Evolutionary conservation across 2,888 invertebrate genomes (phyloP).

Genomic region (Zhuqinia jingwanae): DNA sequence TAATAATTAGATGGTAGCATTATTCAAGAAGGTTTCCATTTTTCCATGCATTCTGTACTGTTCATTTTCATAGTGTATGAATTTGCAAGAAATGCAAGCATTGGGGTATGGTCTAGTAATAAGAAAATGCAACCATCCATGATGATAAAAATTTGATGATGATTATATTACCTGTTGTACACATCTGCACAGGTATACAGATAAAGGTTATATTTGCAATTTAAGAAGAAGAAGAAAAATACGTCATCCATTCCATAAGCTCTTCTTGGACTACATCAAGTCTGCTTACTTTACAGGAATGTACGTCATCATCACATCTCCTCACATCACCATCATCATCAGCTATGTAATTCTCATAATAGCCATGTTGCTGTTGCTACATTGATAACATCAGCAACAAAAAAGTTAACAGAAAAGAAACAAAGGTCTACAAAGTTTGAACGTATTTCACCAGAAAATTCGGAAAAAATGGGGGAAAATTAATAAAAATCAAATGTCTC

Average conservation of each 20-base stretch:
- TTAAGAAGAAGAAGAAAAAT: conserved; percentile 4
- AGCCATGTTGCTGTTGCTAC: not conserved
- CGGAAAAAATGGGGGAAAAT: not conserved
- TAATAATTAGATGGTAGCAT: not conserved
- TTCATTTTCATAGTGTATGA: not conserved
- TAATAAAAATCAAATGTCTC: not conserved
- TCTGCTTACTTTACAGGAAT: not conserved
- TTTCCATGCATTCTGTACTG: conserved; percentile 7
- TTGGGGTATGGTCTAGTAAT: not conserved
- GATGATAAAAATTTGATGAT: conserved; percentile 12
- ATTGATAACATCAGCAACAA: not conserved
- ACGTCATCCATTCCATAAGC: conserved; percentile 26
- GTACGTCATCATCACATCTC: not conserved
- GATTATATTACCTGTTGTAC: not conserved
- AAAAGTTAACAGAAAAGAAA: not conserved
- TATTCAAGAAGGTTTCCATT: conserved; percentile 25
- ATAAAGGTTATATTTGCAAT: not conserved
- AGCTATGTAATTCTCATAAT: not conserved
- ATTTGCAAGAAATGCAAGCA: not conserved
- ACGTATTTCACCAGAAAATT: conserved; percentile 12
- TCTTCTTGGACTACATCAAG: not conserved
- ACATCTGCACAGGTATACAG: not conserved
- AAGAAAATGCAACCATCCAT: conserved; percentile 45
- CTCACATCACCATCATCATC: not conserved
- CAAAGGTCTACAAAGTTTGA: not conserved